Percentiles rank a stretch among this genome's conserved stretches.
Conservation (phyloP, 2,888 invertebrate species). For the Chloroclystis v-ata region DNA sequence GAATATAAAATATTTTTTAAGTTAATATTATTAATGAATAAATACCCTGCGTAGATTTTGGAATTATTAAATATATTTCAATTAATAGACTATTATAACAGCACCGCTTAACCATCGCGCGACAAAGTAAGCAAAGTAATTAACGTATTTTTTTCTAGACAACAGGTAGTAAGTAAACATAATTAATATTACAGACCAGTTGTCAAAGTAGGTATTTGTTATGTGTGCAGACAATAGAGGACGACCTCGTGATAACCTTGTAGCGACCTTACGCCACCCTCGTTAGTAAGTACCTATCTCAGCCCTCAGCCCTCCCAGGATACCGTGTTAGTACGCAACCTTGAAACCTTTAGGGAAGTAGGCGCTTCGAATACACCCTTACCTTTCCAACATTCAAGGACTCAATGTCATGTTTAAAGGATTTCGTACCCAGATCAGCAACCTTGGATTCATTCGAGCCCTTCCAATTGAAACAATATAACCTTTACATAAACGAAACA, state of each 20-base stretch:
- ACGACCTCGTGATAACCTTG: constrained; percentile 59
- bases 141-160: not conserved
- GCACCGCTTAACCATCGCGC: too few species aligned
- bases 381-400: constrained; percentile 13
- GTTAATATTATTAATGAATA: too few species aligned
- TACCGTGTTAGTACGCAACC: constrained; percentile 52
- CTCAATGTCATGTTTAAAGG: constrained; percentile 5
- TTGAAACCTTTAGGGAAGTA: constrained; percentile 53
- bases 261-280: constrained; percentile 50
- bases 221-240: constrained; percentile 46
- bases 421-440: not conserved
- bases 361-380: constrained; percentile 32
- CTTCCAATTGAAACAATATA: too few species aligned
- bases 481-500: too few species aligned
- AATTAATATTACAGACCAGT: constrained; percentile 11
- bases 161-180: not conserved
- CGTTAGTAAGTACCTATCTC: constrained; percentile 29
- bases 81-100: too few species aligned
- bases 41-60: too few species aligned
- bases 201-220: constrained; percentile 25
- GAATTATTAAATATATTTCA: too few species aligned
- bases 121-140: not conserved
- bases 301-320: constrained; percentile 46
- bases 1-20: too few species aligned
- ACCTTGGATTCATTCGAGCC: too few species aligned